Conservation (phyloP, 2,888 invertebrate species). For the Loripinus fragilis region DNA sequence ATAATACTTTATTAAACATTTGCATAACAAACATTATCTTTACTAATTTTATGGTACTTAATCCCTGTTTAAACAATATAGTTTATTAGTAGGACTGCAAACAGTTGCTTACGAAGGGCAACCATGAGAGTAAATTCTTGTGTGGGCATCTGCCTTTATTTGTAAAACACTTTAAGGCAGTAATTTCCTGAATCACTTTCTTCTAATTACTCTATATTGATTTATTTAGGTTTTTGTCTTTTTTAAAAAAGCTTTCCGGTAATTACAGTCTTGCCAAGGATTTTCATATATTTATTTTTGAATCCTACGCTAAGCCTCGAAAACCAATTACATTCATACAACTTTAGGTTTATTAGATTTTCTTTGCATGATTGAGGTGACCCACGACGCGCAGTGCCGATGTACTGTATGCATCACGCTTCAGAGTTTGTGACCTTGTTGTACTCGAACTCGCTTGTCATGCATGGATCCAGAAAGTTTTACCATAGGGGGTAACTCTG, state of each 20-base stretch:
- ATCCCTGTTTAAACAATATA: constrained; percentile 1
- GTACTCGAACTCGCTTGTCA: no score
- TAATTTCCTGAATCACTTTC: constrained; percentile 1
- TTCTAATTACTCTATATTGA: neutral
- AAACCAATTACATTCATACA: neutral
- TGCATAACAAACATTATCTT: constrained; percentile 5
- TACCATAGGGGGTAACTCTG: no score
- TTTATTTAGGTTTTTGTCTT: neutral
- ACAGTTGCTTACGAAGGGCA: neutral
- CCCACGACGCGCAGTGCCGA: no score
- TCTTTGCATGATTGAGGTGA: neutral
- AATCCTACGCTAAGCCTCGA: neutral
- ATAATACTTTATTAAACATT: constrained; percentile 7
- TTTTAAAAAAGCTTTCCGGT: neutral
- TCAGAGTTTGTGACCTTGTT: no score
- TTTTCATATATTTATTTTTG: constrained; percentile 13
- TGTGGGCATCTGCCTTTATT: neutral
- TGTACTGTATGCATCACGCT: no score
- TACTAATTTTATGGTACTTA: constrained; percentile 4
- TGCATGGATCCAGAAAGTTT: no score
- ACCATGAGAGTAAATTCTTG: neutral
- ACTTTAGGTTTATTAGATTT: neutral
- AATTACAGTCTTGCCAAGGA: neutral
- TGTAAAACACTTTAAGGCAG: neutral
- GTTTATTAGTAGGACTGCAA: neutral